Percentiles rank a stretch among this genome's conserved stretches.
Conservation (phyloP, 2,113 vertebrate species). For the Lipophrys pholis region DNA sequence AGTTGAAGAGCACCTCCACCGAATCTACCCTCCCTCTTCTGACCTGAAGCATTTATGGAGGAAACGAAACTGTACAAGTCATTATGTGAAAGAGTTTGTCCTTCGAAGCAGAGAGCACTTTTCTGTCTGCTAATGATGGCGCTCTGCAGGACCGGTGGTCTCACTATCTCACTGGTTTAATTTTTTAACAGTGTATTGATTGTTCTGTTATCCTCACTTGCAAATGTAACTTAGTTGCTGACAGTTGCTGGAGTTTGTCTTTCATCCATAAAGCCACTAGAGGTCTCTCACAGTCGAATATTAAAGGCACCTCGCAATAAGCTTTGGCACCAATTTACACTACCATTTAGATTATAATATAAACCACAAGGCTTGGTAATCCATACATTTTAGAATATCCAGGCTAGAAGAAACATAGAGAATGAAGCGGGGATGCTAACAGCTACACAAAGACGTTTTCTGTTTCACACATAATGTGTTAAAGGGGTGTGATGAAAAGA, state of each 20-base stretch:
- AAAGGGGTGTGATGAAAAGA: neutral
- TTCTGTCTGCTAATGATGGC: neutral
- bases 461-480: neutral
- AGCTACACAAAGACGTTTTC: neutral
- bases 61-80: too few relatives aligned
- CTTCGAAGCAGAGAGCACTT: neutral
- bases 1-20: too few relatives aligned
- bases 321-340: neutral
- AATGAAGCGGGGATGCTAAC: neutral
- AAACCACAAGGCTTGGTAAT: neutral
- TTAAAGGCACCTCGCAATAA: neutral
- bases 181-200: neutral
- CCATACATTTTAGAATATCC: neutral
- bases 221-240: neutral
- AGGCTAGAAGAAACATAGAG: neutral
- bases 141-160: neutral
- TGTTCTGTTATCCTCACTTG: neutral
- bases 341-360: neutral
- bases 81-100: neutral
- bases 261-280: conserved; percentile 50
- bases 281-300: conserved; percentile 51
- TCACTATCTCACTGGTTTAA: neutral
- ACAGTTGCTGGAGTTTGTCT: neutral
- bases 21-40: too few relatives aligned
- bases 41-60: too few relatives aligned